Base-by-base conservation (phyloP, 2,113 vertebrate genomes). In the Plotosus lineatus region DNA sequence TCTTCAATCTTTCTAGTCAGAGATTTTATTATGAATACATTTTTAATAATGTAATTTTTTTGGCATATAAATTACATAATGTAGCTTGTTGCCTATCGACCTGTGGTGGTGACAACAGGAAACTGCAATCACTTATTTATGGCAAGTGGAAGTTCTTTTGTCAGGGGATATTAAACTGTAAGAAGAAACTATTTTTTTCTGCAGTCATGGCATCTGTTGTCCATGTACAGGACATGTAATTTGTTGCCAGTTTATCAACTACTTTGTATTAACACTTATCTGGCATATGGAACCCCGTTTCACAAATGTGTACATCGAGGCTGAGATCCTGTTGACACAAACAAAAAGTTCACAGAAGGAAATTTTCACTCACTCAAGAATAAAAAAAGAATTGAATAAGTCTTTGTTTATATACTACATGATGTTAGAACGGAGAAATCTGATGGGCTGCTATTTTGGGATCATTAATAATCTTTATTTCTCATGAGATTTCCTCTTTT, bases 1-100 rank as follows among this genome's bases (percentile, higher is more conserved):
- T 4, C 23, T 71, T 83, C 26, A 61, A 48, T 78, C 9, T 60
- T 51, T 53, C 3, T 38, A 26, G 38, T 46, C 5, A 26, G 50
- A 53, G 3, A 36, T 2, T 36, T 51, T 38, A 38, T 42, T 31
- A 31, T 46, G 23, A 46, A 51, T 66, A 31, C n/a, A 19, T 55
- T 66, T 53, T 21, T 56, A 53, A 56, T 79, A 42, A 69, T 26
- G 23, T n/a, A 28, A 36, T 79, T 4, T 46, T 77, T 78, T 0
- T 38, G 51, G 50, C 26, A 42, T 42, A 28, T 31, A 56, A 58
- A 14, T 12, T 75, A 6, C 53, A 76, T 60, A 58, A 40, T 60
- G 33, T 44, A 60, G 44, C 44, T 21, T 50, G 46, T 17, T 44
- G 40, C 26, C n/a, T 28, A 10, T 6, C 66, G 44, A 15, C 12